phyloP scores from a whole-genome alignment of 2,888 invertebrate genomes.

The Heliconius erato region DNA sequence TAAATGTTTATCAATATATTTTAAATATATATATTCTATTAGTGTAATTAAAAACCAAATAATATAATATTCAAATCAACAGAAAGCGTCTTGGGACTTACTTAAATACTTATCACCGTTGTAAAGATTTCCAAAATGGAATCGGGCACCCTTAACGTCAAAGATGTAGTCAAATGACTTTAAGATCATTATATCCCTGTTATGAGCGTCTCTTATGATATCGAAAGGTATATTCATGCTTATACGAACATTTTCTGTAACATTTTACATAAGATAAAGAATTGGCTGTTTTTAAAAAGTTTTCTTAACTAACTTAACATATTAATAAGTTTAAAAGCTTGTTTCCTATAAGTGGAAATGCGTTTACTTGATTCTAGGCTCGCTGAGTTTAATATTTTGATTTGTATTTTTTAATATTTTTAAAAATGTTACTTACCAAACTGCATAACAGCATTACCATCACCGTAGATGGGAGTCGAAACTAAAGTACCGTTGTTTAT shows the following conservation, averaged over 20 bases:
- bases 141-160: not conserved
- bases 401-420: not conserved
- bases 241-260: conserved; percentile 3
- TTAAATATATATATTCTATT: too few relatives aligned
- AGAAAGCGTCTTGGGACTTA: not conserved
- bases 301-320: too few relatives aligned
- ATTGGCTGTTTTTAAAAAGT: too few relatives aligned
- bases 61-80: too few relatives aligned
- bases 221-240: conserved; percentile 1
- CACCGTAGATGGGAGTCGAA: not conserved
- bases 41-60: not conserved
- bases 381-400: not conserved
- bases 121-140: not conserved
- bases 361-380: not conserved
- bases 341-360: too few relatives aligned
- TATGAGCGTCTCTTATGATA: not conserved
- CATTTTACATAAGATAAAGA: not conserved
- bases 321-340: too few relatives aligned
- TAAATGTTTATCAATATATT: not conserved
- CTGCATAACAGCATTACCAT: not conserved
- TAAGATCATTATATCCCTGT: not conserved
- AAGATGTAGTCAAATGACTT: not conserved
- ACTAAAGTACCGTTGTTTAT: conserved; percentile 6
- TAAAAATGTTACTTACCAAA: not conserved
- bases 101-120: not conserved